These are phyloP conservation scores for Dinoponera quadriceps DNA, from an alignment of 1,140 invertebrate species.

Conservation along the genomic window DNA sequence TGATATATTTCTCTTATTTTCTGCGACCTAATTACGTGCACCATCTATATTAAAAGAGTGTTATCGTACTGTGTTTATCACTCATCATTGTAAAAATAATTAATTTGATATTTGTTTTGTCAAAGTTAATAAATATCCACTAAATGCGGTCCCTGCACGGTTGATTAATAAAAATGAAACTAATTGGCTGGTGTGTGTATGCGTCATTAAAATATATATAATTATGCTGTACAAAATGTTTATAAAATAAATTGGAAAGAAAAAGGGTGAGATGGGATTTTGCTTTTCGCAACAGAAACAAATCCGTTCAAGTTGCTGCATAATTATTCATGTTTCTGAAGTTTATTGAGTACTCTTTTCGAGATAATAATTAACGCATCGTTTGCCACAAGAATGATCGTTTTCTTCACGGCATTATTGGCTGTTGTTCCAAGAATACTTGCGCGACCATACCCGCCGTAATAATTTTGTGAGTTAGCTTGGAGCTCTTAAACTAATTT, in stretches of 20 bases:
- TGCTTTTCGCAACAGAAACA: neutral
- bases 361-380: slow-evolving; percentile 9
- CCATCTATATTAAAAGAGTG: too few species aligned
- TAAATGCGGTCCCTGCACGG: neutral
- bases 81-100: neutral
- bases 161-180: slow-evolving; percentile 3
- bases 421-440: slow-evolving; percentile 47
- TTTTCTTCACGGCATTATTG: slow-evolving; percentile 17
- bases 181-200: slow-evolving; percentile 3
- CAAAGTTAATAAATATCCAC: neutral
- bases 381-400: slow-evolving; percentile 22
- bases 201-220: neutral
- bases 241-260: neutral
- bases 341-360: slow-evolving; percentile 6
- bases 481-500: slow-evolving; percentile 53
- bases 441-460: slow-evolving; percentile 2
- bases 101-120: too few species aligned
- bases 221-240: neutral
- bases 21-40: neutral
- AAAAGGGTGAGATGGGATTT: neutral
- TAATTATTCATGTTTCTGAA: slow-evolving; percentile 14
- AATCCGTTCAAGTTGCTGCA: neutral
- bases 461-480: slow-evolving; percentile 11
- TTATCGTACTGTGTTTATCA: too few species aligned
- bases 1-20: slow-evolving; percentile 19